Evolutionary conservation across 2,797 vertebrate species (phyloP), one percentile per base, ranked within the genome.

Genomic region (Psittacula echo): DNA sequence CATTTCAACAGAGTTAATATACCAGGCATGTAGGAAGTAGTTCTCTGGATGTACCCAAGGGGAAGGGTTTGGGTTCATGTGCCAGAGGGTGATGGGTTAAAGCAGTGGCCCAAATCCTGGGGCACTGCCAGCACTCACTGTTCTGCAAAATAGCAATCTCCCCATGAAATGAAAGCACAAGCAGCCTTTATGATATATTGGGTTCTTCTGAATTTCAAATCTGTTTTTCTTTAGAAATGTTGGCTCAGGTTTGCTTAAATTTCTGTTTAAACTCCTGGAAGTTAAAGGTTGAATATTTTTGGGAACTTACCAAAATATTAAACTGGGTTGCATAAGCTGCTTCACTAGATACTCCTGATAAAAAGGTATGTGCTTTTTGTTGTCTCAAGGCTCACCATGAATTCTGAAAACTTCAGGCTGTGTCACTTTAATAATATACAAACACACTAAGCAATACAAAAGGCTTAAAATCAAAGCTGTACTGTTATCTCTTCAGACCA

Each of bases 401-500:
- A 97, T 92, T 92, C 83, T 56, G 90, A 77, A 97, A 97, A 95
- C 85, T 91, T 93, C 94, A 85, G 93, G 70, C 95, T 94, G 83
- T 93, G 95, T 91, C 95, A 61, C 94, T 97, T 97, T 91, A 97
- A 97, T 96, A 84, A 98, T 96, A 84, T 62, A 90, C 89, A 96
- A 95, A 93, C 86, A 94, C 32, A 37, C 79, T 65, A 34, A 95
- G 95, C 84, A 45, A 78, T 51, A 97, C 95, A 96, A 96, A 95
- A 96, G 90, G 76, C 93, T 91, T 61, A 17, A 92, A 97, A 98
- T 98, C 98, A 97, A 97, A 98, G 97, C 90, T 14, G 29, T 11
- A 71, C 91, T 74, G 67, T 95, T 95, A 98, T 98, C 97, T 97
- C 93, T 60, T 86, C 95, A 89, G 91, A 91, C 92, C 98, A 98